phyloP scores from a whole-genome alignment of 2,797 vertebrate species.

The Pempheris klunzingeri region DNA sequence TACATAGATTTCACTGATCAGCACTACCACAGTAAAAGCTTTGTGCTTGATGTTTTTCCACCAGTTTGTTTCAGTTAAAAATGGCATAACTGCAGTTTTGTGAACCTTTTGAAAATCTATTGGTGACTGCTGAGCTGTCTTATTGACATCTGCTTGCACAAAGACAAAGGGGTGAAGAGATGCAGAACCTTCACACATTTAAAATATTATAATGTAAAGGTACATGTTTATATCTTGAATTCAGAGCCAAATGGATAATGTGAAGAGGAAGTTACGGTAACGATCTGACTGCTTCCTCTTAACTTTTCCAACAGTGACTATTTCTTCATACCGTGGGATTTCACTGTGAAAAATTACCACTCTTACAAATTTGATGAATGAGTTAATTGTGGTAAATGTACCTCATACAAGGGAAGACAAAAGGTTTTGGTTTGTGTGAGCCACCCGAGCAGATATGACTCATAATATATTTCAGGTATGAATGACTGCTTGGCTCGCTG shows the following conservation, averaged over 20 bases:
- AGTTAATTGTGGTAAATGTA: constrained; percentile 34
- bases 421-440: constrained; percentile 35
- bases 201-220: background rate
- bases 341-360: constrained; percentile 52
- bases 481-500: constrained; percentile 65
- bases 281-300: constrained; percentile 58
- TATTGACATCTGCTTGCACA: background rate
- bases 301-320: constrained; percentile 35
- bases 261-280: constrained; percentile 58
- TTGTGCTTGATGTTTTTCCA: constrained; percentile 11
- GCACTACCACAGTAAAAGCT: constrained; percentile 2
- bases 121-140: background rate
- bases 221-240: background rate
- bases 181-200: background rate
- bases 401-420: constrained; percentile 37
- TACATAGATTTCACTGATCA: constrained; percentile 20
- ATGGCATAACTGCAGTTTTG: background rate
- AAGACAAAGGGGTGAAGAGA: background rate
- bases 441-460: constrained; percentile 58
- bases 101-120: background rate
- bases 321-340: constrained; percentile 48
- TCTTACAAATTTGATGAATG: constrained; percentile 56
- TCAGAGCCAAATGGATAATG: constrained; percentile 14
- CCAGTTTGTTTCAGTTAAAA: background rate
- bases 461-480: constrained; percentile 71